Base-by-base conservation (phyloP, 2,888 invertebrate genomes). In the Salticus scenicus region DNA sequence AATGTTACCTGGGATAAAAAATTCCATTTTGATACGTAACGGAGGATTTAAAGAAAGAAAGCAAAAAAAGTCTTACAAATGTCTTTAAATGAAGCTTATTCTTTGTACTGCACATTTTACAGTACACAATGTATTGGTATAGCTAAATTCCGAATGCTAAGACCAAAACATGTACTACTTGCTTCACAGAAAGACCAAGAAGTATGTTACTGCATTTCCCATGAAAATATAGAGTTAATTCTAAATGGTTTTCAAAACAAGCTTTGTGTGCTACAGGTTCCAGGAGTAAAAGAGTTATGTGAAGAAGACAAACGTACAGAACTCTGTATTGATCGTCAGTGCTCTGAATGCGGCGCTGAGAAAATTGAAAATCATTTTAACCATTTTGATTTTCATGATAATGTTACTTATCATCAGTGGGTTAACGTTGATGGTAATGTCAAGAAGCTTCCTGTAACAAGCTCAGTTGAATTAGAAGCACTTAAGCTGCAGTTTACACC, bases 241-340 rank as follows among this genome's bases (percentile, higher is more conserved):
- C 14, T 42, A 12, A 8, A 42, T 12, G 42, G 42, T 14, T 42
- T 42, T 14, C 42, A 42, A 42, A 42, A 42, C 14, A 42, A 42
- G 14, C 14, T 14, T 42, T 42, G 14, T 42, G 10, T 14, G 10
- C 14, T 42, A 14, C 42, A 42, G 14, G 14, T 42, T 42, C 14
- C 14, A 12, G 14, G 14, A 12, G 42, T 42, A 14, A 42, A 42
- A 42, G 37, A 37, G 37, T 10, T 37, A 51, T 51, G 51, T 20
- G 20, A 17, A 51, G 51, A 51, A 51, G 51, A 14, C 4, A 51
- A 51, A 20, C 51, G 51, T 20, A 51, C 51, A 51, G 51, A 51
- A 51, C 20, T 51, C n/a, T 51, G 51, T 51, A 51, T 51, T 51
- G 66, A 66, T 66, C 30, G 66, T 27, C 27, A 66, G 28, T 66